Base-by-base conservation (phyloP, 2,113 vertebrate genomes). In the Arenaria interpres region DNA sequence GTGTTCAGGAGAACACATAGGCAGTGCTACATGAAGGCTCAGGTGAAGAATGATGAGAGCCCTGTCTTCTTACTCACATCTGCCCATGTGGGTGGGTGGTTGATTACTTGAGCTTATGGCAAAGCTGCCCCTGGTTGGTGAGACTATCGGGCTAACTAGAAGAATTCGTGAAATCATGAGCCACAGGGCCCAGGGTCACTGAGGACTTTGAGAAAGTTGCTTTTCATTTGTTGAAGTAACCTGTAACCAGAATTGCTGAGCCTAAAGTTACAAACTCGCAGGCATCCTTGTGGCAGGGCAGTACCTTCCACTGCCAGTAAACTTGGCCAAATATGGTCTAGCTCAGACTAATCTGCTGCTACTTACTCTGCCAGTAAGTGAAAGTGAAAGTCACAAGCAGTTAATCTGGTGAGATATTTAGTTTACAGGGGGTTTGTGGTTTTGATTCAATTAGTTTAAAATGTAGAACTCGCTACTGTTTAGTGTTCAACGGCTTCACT, bases 71-170 rank as follows among this genome's bases (percentile, higher is more conserved):
- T 62, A 3, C 1, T 2, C 27, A 8, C 6, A 25, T 64, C 23
- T 60, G 39, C 78, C 56, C 0, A 0, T 7, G 12, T 48, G 57
- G 19, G 3, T 41, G 48, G 53, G 12, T 28, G 18, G 21, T 35
- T 7, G 1, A 2, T 64, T 60, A 33, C 35, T 32, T 43, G 53
- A 76, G 25, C 33, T 88, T 0, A 0, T 25, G 17, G 60, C 51
- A 85, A 56, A 56, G 57, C 48, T 84, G 59, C 22, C n/a, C 5
- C 0, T 3, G 14, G 30, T 11, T 54, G 46, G 53, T 9, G 14
- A 30, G 48, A 1, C 0, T 35, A 23, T 86, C 8, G 21, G 18
- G 17, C 43, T 72, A 46, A 67, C 46, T 23, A 68, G 64, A 56
- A 9, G 27, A 18, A n/a, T 77, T 64, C 3, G 4, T n/a, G 32